phyloP scores from a whole-genome alignment of 2,888 invertebrate genomes.

The Lissocephala sabroskyi region DNA sequence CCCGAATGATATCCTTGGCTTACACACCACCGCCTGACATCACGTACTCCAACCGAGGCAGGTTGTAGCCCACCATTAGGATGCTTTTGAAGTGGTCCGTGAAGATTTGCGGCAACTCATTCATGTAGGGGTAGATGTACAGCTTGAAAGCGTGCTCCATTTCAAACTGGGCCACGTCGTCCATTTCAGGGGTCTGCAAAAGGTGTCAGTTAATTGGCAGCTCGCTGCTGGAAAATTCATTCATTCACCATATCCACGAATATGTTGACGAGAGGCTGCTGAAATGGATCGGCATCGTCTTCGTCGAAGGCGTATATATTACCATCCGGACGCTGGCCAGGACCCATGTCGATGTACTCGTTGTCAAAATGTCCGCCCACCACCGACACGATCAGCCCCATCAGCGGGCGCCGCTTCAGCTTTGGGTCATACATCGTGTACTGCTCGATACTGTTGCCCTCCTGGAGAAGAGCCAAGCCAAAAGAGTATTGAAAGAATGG shows the following conservation, averaged over 20 bases:
- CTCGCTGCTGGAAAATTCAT: not conserved
- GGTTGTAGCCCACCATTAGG: slow-evolving; percentile 69
- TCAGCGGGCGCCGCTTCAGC: slow-evolving; percentile 65
- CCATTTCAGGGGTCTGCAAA: slow-evolving; percentile 44
- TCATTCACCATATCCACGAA: slow-evolving; percentile 26
- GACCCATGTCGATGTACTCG: slow-evolving; percentile 49
- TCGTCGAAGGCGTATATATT: slow-evolving; percentile 59
- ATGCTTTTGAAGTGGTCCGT: slow-evolving; percentile 66
- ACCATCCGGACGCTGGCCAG: slow-evolving; percentile 36
- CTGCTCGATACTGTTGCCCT: slow-evolving; percentile 63
- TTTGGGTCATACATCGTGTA: slow-evolving; percentile 67
- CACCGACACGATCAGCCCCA: slow-evolving; percentile 69
- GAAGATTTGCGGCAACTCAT: slow-evolving; percentile 66
- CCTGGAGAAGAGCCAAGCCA: slow-evolving; percentile 24
- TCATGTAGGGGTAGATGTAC: slow-evolving; percentile 70
- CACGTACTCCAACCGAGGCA: slow-evolving; percentile 70
- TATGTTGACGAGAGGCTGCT: slow-evolving; percentile 17
- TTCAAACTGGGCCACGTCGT: slow-evolving; percentile 57
- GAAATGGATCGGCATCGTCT: slow-evolving; percentile 60
- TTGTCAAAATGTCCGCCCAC: slow-evolving; percentile 69
- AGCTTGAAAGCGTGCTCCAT: slow-evolving; percentile 65
- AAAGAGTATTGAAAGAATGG: not conserved
- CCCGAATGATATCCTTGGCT: too few species aligned
- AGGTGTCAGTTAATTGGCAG: slow-evolving; percentile 6
- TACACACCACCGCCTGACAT: slow-evolving; percentile 69